Evolutionary conservation across 2,113 vertebrate species (phyloP), one percentile per base, ranked within the genome.

Genomic region (Pituophis catenifer): DNA sequence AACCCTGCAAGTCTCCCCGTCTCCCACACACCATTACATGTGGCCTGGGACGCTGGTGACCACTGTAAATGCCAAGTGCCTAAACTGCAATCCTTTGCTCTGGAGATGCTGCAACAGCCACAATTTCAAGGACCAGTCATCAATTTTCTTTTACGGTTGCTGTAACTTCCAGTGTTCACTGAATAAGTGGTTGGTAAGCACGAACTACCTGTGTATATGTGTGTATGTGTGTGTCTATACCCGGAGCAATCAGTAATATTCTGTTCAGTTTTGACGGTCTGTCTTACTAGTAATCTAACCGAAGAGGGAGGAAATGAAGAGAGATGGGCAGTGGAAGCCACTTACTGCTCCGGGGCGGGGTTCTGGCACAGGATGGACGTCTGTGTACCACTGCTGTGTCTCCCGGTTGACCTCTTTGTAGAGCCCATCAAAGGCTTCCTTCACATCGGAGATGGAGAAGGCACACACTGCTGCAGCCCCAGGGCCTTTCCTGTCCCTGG

Each of bases 351-450:
- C 99, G 0, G 99, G 99, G 70, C 99, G 97, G 0, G 99, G 99
- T 17, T 98, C 98, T 0, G 98, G 99, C 75, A 98, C 97, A 0
- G 97, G 96, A 92, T 98, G 95, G 23, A 99, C 99, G 97, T 98
- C 99, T 0, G 99, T 99, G 97, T 99, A 99, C 99, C 99, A 99
- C 97, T 99, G 99, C 97, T 99, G 99, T 0, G 99, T 99, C 95
- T 99, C 99, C 0, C 99, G 97, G 97, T 99, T 99, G 95, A 99
- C 98, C 93, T 99, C 99, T 44, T 98, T 98, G 97, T 99, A 99
- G 87, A 98, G 98, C 54, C 99, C 99, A 0, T 90, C 89, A 81
- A 99, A 99, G 23, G 98, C 98, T 0, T 92, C 98, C 94, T 98
- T 98, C 94, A 99, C 99, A 0, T 99, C 98, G 1, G 65, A 96